Evolutionary conservation across 1,140 invertebrate genomes (phyloP).

Genomic region (Helicoverpa zea): DNA sequence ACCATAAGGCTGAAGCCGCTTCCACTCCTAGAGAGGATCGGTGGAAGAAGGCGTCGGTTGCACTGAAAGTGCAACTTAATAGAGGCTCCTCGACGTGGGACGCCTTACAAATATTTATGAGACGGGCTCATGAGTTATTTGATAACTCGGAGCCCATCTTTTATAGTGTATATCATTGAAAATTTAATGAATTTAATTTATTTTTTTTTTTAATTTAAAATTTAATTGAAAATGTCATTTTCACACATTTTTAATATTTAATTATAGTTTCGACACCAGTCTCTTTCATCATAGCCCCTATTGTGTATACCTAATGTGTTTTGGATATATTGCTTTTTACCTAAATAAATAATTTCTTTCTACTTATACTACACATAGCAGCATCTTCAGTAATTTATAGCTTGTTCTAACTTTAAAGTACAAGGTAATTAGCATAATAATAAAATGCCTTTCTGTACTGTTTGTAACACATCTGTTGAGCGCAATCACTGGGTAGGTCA

Average conservation of each 20-base stretch:
- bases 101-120: neutral
- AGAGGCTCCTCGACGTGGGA: neutral
- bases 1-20: neutral
- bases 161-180: conserved; percentile 1
- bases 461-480: conserved; percentile 4
- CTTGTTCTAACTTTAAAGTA: too few species aligned
- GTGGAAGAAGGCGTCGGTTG: conserved; percentile 4
- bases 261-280: neutral
- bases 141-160: conserved; percentile 12
- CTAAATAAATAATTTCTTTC: conserved; percentile 4
- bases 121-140: conserved; percentile 7
- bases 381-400: neutral
- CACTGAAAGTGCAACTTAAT: neutral
- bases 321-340: neutral
- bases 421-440: too few species aligned
- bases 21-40: conserved; percentile 10
- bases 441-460: neutral
- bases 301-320: conserved; percentile 1
- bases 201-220: neutral
- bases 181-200: too few species aligned
- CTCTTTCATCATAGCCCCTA: neutral
- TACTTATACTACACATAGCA: conserved; percentile 8
- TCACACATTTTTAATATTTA: conserved; percentile 1
- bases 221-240: neutral
- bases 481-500: neutral